These are phyloP conservation scores for Cryptophagus acutangulus DNA, from an alignment of 2,888 invertebrate species.

Conservation along the genomic window DNA sequence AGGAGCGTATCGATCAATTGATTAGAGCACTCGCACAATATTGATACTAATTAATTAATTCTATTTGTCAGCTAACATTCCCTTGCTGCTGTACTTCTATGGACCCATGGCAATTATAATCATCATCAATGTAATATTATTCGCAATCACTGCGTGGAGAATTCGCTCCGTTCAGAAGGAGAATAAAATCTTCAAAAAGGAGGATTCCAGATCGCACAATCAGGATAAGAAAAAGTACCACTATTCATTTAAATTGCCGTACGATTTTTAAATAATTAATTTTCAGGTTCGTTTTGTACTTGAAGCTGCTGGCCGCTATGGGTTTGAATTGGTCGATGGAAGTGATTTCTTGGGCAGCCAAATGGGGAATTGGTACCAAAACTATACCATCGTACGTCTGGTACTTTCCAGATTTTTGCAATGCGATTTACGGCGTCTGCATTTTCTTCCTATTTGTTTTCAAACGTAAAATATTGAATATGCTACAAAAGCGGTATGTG, in stretches of 20 bases:
- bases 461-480: slow-evolving; percentile 61
- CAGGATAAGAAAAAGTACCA: too few relatives aligned
- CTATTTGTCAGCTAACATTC: too few relatives aligned
- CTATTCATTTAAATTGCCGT: too few relatives aligned
- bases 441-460: slow-evolving; percentile 72
- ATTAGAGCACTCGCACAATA: too few relatives aligned
- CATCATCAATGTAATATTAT: slow-evolving; percentile 60
- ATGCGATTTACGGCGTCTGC: slow-evolving; percentile 63
- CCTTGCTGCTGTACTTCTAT: slow-evolving; percentile 67
- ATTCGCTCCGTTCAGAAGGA: slow-evolving; percentile 63
- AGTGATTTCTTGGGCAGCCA: slow-evolving; percentile 64
- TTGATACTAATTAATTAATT: too few relatives aligned
- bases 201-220: too few relatives aligned
- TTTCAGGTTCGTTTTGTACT: slow-evolving; percentile 68
- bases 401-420: slow-evolving; percentile 61
- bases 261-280: too few relatives aligned
- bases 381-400: slow-evolving; percentile 53
- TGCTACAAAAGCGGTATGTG: slow-evolving; percentile 56
- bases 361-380: slow-evolving; percentile 30
- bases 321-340: slow-evolving; percentile 82
- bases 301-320: slow-evolving; percentile 80
- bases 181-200: slow-evolving; percentile 61
- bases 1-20: too few relatives aligned
- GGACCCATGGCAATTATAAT: slow-evolving; percentile 63
- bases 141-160: slow-evolving; percentile 63